These are phyloP conservation scores for Cherax destructor DNA, from an alignment of 1,140 invertebrate genomes.

Conservation along the genomic window DNA sequence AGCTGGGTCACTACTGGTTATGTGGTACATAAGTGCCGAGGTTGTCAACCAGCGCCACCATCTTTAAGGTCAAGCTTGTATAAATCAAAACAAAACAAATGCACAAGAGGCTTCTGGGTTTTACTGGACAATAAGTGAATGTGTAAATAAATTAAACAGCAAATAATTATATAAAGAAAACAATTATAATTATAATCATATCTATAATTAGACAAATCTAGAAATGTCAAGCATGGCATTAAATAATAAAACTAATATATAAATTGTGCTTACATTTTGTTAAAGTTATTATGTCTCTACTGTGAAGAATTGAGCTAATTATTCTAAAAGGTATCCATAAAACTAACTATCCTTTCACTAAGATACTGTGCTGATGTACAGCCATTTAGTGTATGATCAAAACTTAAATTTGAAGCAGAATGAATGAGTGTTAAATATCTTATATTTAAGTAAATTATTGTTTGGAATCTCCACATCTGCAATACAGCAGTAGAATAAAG, in stretches of 20 bases:
- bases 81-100: neutral
- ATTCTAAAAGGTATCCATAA: no score
- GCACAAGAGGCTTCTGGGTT: neutral
- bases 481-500: no score
- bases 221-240: conserved; percentile 3
- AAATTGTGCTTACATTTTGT: neutral
- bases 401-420: no score
- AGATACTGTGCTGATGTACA: no score
- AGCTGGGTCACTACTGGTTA: conserved; percentile 26
- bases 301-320: no score
- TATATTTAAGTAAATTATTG: no score
- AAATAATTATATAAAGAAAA: conserved; percentile 5
- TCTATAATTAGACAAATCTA: neutral
- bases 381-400: no score
- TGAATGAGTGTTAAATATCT: no score
- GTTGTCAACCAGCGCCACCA: neutral
- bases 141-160: conserved; percentile 1
- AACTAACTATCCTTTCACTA: no score
- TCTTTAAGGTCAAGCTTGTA: conserved; percentile 19
- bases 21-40: neutral
- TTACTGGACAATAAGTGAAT: neutral
- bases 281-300: no score
- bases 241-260: neutral
- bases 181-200: conserved; percentile 10
- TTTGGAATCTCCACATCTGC: no score